A percentile compares a stretch with the other conserved stretches of the same genome.
Evolutionary conservation across 1,140 invertebrate genomes (phyloP).

Genomic region (Sarcophaga bullata): DNA sequence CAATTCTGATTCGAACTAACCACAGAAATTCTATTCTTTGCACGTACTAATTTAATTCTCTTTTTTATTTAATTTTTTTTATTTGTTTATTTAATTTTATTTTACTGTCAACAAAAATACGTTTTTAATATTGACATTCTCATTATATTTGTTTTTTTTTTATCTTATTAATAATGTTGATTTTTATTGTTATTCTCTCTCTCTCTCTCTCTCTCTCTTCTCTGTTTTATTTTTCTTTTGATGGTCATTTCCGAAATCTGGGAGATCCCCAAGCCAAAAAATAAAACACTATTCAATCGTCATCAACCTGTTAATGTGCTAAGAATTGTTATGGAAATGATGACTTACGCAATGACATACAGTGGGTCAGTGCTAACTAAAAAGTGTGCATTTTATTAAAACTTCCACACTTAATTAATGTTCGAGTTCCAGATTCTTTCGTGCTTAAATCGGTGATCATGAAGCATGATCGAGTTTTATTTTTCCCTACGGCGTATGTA

Average conservation of each 20-base stretch:
- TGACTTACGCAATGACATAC: background rate
- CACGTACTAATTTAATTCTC: no score
- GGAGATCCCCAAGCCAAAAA: conserved; percentile 27
- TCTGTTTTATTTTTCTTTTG: conserved; percentile 17
- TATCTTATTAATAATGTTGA: no score
- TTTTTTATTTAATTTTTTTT: background rate
- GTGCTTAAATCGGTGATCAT: no score
- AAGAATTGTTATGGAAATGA: conserved; percentile 11
- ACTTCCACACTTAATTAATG: no score
- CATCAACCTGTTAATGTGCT: conserved; percentile 26
- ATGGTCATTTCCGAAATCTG: conserved; percentile 35
- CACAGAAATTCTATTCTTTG: no score
- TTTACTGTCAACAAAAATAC: background rate
- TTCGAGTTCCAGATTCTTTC: no score
- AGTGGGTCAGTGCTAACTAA: background rate
- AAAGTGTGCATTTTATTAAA: background rate
- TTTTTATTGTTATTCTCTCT: no score
- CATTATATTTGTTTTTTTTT: conserved; percentile 23
- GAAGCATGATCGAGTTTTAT: no score
- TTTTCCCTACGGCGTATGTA: no score
- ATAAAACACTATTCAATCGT: background rate
- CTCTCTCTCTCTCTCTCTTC: no score
- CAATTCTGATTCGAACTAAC: no score
- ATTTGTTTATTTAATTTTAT: conserved; percentile 5
- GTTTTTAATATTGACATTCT: conserved; percentile 4